Percentiles rank a stretch among this genome's conserved stretches.
Conservation (phyloP, 2,113 vertebrate species). For the Sander lucioperca region DNA sequence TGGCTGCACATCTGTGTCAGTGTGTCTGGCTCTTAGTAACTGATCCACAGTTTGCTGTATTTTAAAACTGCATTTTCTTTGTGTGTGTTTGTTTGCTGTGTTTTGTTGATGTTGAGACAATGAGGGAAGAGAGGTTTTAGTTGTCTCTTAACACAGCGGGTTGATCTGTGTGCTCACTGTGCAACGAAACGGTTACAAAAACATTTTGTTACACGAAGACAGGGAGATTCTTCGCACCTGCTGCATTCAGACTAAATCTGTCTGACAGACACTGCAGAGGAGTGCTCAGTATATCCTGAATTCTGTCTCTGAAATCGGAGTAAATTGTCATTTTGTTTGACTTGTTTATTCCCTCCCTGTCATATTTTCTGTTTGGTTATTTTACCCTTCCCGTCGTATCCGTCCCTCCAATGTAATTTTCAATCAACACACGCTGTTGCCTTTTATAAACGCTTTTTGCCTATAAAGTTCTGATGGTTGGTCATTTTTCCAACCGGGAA, state of each 20-base stretch:
- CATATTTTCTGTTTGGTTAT: too few species aligned
- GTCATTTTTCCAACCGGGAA: too few species aligned
- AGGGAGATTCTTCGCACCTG: background rate
- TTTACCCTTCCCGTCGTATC: background rate
- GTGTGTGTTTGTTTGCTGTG: too few species aligned
- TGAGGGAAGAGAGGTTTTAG: background rate
- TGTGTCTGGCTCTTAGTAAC: background rate
- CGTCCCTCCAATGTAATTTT: background rate
- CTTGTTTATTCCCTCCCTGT: too few species aligned
- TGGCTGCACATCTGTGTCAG: slow-evolving; percentile 39
- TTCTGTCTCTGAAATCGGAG: too few species aligned
- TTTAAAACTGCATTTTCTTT: background rate
- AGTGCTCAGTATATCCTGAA: too few species aligned
- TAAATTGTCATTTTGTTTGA: too few species aligned
- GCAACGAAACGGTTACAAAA: too few species aligned
- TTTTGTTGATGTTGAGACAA: too few species aligned
- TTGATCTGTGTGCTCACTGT: background rate
- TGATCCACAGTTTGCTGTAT: background rate
- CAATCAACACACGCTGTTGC: background rate
- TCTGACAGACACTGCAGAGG: too few species aligned
- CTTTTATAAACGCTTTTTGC: background rate
- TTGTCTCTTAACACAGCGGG: too few species aligned
- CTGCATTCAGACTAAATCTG: background rate
- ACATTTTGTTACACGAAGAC: background rate
- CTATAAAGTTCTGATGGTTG: too few species aligned